phyloP scores from a whole-genome alignment of 2,797 vertebrate genomes.

The Crenichthys baileyi region DNA sequence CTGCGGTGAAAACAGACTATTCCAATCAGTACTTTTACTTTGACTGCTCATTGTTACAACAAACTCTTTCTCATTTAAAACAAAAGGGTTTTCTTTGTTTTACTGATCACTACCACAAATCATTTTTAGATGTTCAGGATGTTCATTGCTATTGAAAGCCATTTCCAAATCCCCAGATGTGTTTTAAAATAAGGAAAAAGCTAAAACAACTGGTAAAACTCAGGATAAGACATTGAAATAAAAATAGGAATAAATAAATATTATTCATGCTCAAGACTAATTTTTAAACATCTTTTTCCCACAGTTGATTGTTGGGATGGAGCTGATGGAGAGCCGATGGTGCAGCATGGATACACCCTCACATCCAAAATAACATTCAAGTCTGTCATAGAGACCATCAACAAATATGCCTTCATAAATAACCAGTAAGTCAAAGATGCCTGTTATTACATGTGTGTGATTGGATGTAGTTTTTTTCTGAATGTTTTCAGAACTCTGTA shows the following conservation, averaged over 20 bases:
- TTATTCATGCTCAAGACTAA: conserved; percentile 15
- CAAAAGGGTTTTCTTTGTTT: background rate
- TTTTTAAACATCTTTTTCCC: conserved; percentile 32
- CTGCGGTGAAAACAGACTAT: conserved; percentile 1
- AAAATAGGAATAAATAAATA: background rate
- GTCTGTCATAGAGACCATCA: conserved; percentile 94
- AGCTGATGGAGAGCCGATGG: conserved; percentile 94
- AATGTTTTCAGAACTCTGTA: too few relatives aligned
- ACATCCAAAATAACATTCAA: conserved; percentile 97
- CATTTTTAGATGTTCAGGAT: conserved; percentile 1
- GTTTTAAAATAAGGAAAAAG: background rate
- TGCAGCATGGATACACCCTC: conserved; percentile 97
- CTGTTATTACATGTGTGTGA: background rate
- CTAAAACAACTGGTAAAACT: background rate
- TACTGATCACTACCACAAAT: background rate
- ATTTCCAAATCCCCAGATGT: background rate
- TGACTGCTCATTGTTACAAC: background rate
- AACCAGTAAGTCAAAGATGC: conserved; percentile 87
- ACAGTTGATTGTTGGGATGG: conserved; percentile 99
- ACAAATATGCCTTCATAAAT: conserved; percentile 93
- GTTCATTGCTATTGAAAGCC: background rate
- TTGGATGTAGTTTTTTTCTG: too few relatives aligned
- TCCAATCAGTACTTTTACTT: conserved; percentile 1
- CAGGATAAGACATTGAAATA: background rate
- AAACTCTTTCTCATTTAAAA: background rate